Conservation (phyloP, 2,888 invertebrate genomes). For the Taphrorychus bicolor region DNA sequence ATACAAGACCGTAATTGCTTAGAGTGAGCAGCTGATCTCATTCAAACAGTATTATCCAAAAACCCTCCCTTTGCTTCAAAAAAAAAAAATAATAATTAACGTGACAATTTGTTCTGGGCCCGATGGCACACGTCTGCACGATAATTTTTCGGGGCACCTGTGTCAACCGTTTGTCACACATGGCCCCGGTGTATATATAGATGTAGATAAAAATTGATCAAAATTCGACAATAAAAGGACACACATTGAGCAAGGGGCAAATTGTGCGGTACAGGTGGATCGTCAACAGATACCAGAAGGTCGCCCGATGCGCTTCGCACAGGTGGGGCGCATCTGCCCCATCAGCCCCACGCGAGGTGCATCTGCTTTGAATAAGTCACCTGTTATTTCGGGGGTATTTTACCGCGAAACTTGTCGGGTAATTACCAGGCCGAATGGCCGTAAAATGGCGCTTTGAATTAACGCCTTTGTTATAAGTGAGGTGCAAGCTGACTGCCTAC, state of each 20-base stretch:
- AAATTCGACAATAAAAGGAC: background rate
- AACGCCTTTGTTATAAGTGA: background rate
- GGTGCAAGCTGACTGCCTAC: background rate
- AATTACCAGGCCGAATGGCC: conserved; percentile 17
- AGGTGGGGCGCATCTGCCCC: conserved; percentile 35
- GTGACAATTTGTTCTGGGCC: background rate
- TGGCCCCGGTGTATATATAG: background rate
- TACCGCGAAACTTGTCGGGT: conserved; percentile 18
- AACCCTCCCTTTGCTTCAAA: background rate
- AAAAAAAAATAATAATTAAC: background rate
- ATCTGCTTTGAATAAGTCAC: conserved; percentile 34
- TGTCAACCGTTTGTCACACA: background rate
- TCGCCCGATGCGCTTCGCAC: conserved; percentile 19
- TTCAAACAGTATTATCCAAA: background rate
- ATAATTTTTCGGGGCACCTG: background rate
- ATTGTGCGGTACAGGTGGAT: conserved; percentile 32
- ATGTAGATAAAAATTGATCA: background rate
- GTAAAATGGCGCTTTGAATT: conserved; percentile 10
- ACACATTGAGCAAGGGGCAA: background rate
- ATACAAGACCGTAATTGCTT: no score
- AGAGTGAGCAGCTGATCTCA: background rate
- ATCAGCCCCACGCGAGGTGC: conserved; percentile 19
- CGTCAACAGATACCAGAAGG: conserved; percentile 1
- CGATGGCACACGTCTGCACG: background rate
- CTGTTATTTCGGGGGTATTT: conserved; percentile 35